Evolutionary conservation across 1,140 invertebrate genomes (phyloP).

Genomic region (Neodiprion pinetum): DNA sequence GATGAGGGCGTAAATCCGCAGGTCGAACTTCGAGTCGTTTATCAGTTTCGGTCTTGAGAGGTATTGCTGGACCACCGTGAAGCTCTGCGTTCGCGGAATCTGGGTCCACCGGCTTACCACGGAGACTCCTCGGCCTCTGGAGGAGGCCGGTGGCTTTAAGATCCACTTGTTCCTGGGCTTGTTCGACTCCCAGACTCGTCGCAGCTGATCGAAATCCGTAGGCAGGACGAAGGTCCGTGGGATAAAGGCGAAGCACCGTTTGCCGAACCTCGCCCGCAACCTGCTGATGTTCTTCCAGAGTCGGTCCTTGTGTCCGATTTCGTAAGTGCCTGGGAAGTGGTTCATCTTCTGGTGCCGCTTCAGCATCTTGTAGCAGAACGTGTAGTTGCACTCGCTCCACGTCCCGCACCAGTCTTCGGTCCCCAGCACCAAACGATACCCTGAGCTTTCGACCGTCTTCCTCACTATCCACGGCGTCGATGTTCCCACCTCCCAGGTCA

Average conservation of each 20-base stretch:
- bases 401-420: slow-evolving; percentile 1
- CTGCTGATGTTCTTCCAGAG: slow-evolving; percentile 65
- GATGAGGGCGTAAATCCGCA: slow-evolving; percentile 91
- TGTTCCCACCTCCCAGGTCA: slow-evolving; percentile 66
- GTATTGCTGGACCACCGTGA: background rate
- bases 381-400: slow-evolving; percentile 49
- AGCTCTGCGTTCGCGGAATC: slow-evolving; percentile 59
- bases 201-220: slow-evolving; percentile 63
- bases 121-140: slow-evolving; percentile 75
- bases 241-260: slow-evolving; percentile 64
- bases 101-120: slow-evolving; percentile 73
- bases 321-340: slow-evolving; percentile 76
- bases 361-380: slow-evolving; percentile 38
- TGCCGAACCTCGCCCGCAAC: slow-evolving; percentile 56
- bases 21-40: slow-evolving; percentile 25
- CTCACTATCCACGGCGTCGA: slow-evolving; percentile 66
- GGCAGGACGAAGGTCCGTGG: slow-evolving; percentile 72
- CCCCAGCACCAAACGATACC: slow-evolving; percentile 58
- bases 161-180: slow-evolving; percentile 40
- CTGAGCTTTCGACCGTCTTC: slow-evolving; percentile 57
- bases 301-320: slow-evolving; percentile 73
- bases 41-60: background rate
- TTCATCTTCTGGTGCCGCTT: slow-evolving; percentile 71
- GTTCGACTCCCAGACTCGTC: slow-evolving; percentile 60
- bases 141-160: slow-evolving; percentile 67